Base-by-base conservation (phyloP, 2,113 vertebrate genomes). In the Sterrhoptilus dennistouni region DNA sequence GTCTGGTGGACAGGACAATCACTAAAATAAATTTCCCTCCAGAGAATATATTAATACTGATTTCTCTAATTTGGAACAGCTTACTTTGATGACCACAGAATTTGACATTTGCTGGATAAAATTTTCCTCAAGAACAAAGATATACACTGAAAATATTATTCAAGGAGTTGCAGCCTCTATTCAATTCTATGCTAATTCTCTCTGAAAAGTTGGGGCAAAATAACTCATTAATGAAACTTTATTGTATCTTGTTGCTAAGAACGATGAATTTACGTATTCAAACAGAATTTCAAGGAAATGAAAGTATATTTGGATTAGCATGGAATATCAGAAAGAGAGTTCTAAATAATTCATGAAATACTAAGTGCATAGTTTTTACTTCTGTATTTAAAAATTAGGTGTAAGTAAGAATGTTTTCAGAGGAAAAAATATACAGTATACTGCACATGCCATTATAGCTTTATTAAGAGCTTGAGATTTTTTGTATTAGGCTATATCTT, bases 41-140 rank as follows among this genome's bases (percentile, higher is more conserved):
- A 83, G 22, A 83, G 31, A 92, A 87, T 12, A 95, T 65, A 95
- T 96, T 94, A 94, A 86, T 80, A 94, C 4, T 77, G n/a, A 33
- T 95, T 91, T 84, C 83, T 65, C 20, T 76, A 89, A 92, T 94
- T 89, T 95, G 29, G 24, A 97, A 85, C 33, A 79, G 12, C 17
- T 96, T 90, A 47, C 29, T 93, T 15, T 92, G 49, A 60, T 90
- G 63, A 96, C 63, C 19, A 42, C 27, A 82, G 31, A 85, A 95
- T 93, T 60, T 96, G 70, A 95, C 25, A 84, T 59, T 94, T 94
- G 4, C 24, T 33, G 91, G 59, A 94, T 83, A 95, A 96, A 95
- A 92, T 49, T 89, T 92, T 20, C 7, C 59, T 71, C 44, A 35
- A 82, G 49, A 87, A 27, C 4, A 80, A 65, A 90, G 40, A 74